Evolutionary conservation across 2,888 invertebrate genomes (phyloP), one percentile per base, ranked within the genome.

Genomic region (Hofmannophila pseudospretella): DNA sequence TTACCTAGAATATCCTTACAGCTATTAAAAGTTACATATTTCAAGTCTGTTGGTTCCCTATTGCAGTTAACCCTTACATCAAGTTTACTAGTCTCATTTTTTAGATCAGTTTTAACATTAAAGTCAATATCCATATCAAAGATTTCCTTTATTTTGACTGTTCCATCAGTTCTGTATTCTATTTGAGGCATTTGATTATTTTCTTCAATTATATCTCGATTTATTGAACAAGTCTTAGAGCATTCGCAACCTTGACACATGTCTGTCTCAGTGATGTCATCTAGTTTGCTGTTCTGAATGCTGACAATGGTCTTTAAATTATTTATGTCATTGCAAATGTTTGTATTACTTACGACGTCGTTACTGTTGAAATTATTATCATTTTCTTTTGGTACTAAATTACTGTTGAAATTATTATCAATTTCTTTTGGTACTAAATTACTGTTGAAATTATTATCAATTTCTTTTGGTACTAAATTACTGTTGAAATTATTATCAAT

Each of bases 1-100:
- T 71, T 80, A 5, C 86, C 86, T 19, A 86, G 54, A 2, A 76
- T 58, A 41, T 61, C 80, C 49, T 77, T 80, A 45, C 86, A 86
- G 48, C 78, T 80, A 36, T 75, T 75, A 28, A 62, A 74, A 16
- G 72, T 68, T 12, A 76, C 47, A 30, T 49, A 54, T 28, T 49
- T 58, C 1, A 29, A 44, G 26, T 38, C 41, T 26, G 40, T 28
- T 32, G 39, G 16, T 39, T 19, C 28, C 9, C 16, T 38, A 32
- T n/a, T 31, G 14, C 38, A 13, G 7, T 33, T 10, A 26, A 30
- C n/a, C n/a, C n/a, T n/a, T n/a, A n/a, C 9, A 22, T 33, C 23
- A 4, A 25, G 43, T 13, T 26, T 16, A 14, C 7, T 27, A 5
- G 5, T 12, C 7, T 14, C 26, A 13, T 14, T 10, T 14, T 26